Evolutionary conservation across 1,140 invertebrate species (phyloP).

Genomic region (Musca domestica): DNA sequence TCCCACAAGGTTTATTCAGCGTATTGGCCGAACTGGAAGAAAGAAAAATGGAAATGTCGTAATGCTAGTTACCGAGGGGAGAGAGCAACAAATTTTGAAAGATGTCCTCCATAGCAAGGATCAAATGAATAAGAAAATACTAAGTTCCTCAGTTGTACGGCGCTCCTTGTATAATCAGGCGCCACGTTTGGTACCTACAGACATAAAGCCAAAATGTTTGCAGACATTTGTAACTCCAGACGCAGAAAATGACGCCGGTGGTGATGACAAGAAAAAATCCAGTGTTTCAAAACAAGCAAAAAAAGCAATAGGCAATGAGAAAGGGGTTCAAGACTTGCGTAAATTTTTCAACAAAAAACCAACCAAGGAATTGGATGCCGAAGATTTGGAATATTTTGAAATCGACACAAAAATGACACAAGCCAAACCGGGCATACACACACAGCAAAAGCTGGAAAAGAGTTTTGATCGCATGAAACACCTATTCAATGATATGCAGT

Average conservation of each 20-base stretch:
- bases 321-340: constrained; percentile 28
- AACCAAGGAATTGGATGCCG: neutral
- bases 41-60: constrained; percentile 77
- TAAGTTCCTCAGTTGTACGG: constrained; percentile 65
- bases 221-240: constrained; percentile 58
- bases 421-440: constrained; percentile 10
- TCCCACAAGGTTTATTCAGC: constrained; percentile 83
- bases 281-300: neutral
- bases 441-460: constrained; percentile 10
- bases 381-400: constrained; percentile 20
- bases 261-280: neutral
- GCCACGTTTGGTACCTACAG: constrained; percentile 73
- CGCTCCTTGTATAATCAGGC: constrained; percentile 66
- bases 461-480: constrained; percentile 23
- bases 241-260: neutral
- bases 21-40: constrained; percentile 82
- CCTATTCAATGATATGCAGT: constrained; percentile 14
- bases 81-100: constrained; percentile 72
- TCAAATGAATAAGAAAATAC: constrained; percentile 57
- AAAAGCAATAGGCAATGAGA: neutral
- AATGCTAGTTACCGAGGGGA: constrained; percentile 85
- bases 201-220: constrained; percentile 67
- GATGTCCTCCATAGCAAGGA: constrained; percentile 43
- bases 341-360: constrained; percentile 34
- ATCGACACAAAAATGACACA: neutral